A percentile compares a stretch with the other conserved stretches of the same genome.
Conservation (phyloP, 2,113 vertebrate genomes). For the Muntiacus reevesi region DNA sequence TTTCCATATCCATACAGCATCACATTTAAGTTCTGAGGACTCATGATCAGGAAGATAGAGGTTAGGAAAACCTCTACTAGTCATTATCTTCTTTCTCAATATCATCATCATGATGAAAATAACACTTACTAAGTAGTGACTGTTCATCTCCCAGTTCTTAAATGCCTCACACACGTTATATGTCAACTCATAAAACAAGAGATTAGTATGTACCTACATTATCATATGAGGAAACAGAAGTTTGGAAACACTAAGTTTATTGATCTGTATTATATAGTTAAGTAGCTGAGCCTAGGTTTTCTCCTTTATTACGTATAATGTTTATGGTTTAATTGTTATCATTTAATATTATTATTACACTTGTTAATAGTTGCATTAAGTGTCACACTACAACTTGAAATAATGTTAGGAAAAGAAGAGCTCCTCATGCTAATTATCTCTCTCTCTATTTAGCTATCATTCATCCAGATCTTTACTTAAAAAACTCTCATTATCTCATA, state of each 20-base stretch:
- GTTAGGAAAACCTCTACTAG: neutral
- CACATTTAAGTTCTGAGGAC: neutral
- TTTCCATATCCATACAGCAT: neutral
- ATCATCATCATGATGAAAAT: neutral
- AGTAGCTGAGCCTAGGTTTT: neutral
- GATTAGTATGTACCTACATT: neutral
- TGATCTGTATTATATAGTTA: neutral
- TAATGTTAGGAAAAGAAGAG: neutral
- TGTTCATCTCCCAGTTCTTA: neutral
- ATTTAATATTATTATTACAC: neutral
- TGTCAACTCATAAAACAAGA: neutral
- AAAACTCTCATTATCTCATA: neutral
- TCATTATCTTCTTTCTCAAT: neutral
- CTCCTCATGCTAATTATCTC: neutral
- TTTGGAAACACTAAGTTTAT: neutral
- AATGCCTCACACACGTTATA: neutral
- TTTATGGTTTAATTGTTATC: neutral
- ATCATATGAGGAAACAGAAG: neutral
- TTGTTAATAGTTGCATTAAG: neutral
- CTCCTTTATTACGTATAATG: neutral
- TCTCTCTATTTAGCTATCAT: neutral
- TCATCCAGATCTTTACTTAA: neutral
- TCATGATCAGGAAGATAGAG: neutral
- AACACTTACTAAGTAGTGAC: neutral
- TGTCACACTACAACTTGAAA: neutral